Base-by-base conservation (phyloP, 2,797 vertebrate species). In the Euphonia xanthogaster region DNA sequence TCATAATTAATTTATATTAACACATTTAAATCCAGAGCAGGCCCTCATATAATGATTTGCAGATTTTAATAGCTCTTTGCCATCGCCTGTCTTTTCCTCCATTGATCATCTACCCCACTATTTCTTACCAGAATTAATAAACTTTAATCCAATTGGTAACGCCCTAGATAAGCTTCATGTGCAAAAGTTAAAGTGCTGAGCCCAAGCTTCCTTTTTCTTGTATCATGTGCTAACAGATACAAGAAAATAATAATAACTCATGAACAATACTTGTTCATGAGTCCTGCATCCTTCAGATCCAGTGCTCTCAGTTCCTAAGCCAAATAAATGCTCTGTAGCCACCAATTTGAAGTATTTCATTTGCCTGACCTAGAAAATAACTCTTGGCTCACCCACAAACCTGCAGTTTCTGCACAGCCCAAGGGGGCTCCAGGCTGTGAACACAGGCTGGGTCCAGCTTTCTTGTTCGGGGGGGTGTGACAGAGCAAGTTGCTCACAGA, bases 1-100 rank as follows among this genome's bases (percentile, higher is more conserved):
- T 93, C 90, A 94, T 96, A 72, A 95, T 90, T 88, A 88, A 97
- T 95, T 94, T 90, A 94, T 76, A 91, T 92, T 91, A 96, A 88
- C 54, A 86, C 70, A 74, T 86, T 94, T 93, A 77, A 86, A 93
- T 63, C 65, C 77, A 86, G 77, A 90, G 84, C 40, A 86, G 35
- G 48, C 37, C 35, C 6, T 35, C 44, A 50, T 30, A 45, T 6
- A 51, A 78, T 40, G 39, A 94, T 77, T 75, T 90, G 50, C 96
- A 95, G 51, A 17, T 78, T 93, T 91, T 72, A 86, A 65, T n/a
- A 74, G 6, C 75, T 88, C 67, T 84, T 75, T 57, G 42, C n/a
- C 61, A 58, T 65, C 79, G 86, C 42, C 65, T 31, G 11, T 44
- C 68, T 86, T 57, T 42, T 83, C 33, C 63, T 81, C 50, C 31